A percentile compares a stretch with the other conserved stretches of the same genome.
These are phyloP conservation scores for Nesoenas mayeri DNA, from an alignment of 2,113 vertebrate genomes.

Conservation along the genomic window DNA sequence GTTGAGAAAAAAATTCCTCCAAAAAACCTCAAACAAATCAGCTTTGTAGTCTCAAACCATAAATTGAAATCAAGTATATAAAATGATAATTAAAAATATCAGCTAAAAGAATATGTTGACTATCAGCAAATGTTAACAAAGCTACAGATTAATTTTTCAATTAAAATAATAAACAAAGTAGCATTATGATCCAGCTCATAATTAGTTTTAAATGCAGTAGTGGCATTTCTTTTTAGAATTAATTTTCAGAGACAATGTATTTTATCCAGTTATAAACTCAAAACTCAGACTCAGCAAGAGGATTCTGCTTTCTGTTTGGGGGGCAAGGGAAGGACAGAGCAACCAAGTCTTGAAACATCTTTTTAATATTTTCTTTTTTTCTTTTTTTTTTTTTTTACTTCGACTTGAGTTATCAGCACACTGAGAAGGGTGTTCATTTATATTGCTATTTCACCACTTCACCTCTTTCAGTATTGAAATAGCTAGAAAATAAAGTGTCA, in stretches of 20 bases:
- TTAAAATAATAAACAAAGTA: constrained; percentile 20
- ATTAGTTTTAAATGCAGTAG: not conserved
- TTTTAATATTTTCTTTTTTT: not conserved
- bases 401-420: not conserved
- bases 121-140: constrained; percentile 28
- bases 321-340: not conserved
- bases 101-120: constrained; percentile 13
- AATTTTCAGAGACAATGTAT: constrained; percentile 6
- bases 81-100: not conserved
- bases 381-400: not conserved
- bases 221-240: not conserved
- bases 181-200: not conserved
- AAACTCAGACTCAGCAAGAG: constrained; percentile 9
- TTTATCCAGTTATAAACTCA: constrained; percentile 1
- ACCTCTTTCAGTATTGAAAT: constrained; percentile 54
- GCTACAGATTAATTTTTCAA: not conserved
- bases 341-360: not conserved
- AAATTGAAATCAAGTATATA: not conserved
- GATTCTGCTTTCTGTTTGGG: not conserved
- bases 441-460: constrained; percentile 56
- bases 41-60: not conserved
- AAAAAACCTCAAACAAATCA: not conserved
- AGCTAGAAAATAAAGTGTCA: constrained; percentile 74
- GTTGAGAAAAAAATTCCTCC: not conserved
- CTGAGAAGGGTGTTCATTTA: constrained; percentile 55